Evolutionary conservation across 2,797 vertebrate genomes (phyloP).

Genomic region (Passerculus sandwichensis): DNA sequence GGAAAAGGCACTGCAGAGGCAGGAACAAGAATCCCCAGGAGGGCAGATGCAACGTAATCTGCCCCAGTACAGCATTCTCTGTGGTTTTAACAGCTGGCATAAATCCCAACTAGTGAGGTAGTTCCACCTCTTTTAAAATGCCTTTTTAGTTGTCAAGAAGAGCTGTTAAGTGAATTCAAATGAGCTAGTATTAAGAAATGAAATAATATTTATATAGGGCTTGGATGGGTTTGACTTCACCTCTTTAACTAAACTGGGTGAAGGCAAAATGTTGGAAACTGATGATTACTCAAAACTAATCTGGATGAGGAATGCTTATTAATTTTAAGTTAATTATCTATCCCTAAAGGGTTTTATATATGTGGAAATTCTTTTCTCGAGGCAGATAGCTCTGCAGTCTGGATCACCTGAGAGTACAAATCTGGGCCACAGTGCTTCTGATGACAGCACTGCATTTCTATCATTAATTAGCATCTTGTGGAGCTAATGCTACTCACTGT

Average conservation of each 20-base stretch:
- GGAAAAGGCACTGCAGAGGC: neutral
- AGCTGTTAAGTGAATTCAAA: neutral
- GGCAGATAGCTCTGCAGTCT: neutral
- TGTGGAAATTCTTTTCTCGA: neutral
- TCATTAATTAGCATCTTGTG: neutral
- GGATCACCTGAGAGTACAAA: constrained; percentile 19
- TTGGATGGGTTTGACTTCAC: neutral
- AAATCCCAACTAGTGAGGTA: neutral
- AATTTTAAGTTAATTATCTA: constrained; percentile 28
- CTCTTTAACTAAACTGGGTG: neutral
- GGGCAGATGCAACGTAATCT: constrained; percentile 2
- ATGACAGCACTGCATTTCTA: neutral
- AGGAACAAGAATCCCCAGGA: constrained; percentile 2
- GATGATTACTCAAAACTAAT: neutral
- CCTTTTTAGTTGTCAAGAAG: neutral
- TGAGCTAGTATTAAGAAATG: neutral
- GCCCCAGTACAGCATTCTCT: neutral
- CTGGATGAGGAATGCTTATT: neutral
- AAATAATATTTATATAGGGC: neutral
- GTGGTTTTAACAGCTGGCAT: neutral
- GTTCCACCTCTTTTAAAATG: neutral
- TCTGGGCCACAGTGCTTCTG: neutral
- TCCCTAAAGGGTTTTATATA: neutral
- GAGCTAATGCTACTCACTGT: neutral
- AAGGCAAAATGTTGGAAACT: neutral